Evolutionary conservation across 2,888 invertebrate genomes (phyloP).

Genomic region (Epirrita christyi): DNA sequence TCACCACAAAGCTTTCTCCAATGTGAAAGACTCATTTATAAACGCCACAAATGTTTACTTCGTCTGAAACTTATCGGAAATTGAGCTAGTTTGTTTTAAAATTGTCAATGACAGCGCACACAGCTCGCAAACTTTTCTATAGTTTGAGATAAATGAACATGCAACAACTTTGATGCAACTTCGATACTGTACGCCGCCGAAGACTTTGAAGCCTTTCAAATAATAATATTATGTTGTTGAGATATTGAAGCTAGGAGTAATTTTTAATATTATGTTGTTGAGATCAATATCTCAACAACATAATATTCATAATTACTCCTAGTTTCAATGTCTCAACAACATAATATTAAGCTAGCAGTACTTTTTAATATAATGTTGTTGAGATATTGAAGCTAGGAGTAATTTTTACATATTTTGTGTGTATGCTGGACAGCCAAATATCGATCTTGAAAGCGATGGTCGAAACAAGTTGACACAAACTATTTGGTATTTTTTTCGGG

Average conservation of each 20-base stretch:
- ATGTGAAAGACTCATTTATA: constrained; percentile 14
- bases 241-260: constrained; percentile 6
- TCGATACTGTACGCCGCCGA: constrained; percentile 23
- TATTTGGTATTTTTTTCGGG: too few species aligned
- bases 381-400: constrained; percentile 7
- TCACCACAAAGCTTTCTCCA: not conserved
- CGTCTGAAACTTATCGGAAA: constrained; percentile 21
- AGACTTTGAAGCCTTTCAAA: constrained; percentile 26
- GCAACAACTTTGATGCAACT: constrained; percentile 34
- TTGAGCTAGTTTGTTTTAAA: constrained; percentile 32
- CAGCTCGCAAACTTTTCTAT: constrained; percentile 16
- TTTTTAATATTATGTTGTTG: not conserved
- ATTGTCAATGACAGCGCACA: constrained; percentile 30
- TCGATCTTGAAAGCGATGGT: too few species aligned
- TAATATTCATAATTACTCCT: too few species aligned
- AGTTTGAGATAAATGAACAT: constrained; percentile 36
- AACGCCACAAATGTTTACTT: constrained; percentile 20
- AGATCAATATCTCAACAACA: too few species aligned
- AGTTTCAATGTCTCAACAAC: too few species aligned
- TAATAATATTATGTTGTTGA: constrained; percentile 27
- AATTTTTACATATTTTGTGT: not conserved
- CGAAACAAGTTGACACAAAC: too few species aligned
- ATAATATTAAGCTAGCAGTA: too few species aligned
- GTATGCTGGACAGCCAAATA: too few species aligned
- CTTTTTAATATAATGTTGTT: constrained; percentile 27